Evolutionary conservation across 2,113 vertebrate species (phyloP).

Genomic region (Merops nubicus): DNA sequence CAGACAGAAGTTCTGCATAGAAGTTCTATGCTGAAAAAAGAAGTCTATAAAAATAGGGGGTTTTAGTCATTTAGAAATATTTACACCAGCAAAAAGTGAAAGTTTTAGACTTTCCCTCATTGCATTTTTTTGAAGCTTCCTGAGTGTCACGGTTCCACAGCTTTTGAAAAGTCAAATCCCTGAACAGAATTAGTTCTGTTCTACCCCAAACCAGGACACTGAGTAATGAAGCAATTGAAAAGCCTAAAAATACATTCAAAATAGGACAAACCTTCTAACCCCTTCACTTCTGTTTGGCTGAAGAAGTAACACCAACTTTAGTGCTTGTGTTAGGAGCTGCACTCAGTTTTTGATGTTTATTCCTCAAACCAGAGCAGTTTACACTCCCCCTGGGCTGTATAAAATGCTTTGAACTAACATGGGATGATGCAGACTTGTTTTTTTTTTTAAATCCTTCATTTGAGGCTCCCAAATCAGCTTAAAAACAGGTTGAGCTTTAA

Average conservation of each 20-base stretch:
- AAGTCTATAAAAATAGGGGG: background rate
- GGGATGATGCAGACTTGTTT: background rate
- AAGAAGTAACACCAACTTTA: background rate
- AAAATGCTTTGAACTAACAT: background rate
- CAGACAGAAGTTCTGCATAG: background rate
- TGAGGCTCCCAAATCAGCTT: background rate
- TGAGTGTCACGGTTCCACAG: too few species aligned
- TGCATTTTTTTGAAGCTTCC: too few species aligned
- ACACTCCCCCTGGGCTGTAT: background rate
- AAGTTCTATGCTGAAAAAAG: background rate
- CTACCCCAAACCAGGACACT: too few species aligned
- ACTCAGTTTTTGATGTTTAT: background rate
- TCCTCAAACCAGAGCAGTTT: background rate
- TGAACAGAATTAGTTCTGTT: too few species aligned
- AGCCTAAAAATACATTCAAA: too few species aligned
- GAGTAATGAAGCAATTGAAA: too few species aligned
- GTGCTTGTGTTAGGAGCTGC: background rate
- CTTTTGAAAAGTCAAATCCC: too few species aligned
- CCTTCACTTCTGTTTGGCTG: background rate
- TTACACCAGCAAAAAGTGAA: background rate
- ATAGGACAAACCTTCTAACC: background rate
- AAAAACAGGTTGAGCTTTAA: background rate
- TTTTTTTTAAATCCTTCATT: background rate
- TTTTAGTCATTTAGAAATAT: background rate
- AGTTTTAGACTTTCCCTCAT: background rate